These are phyloP conservation scores for Argyresthia albistria DNA, from an alignment of 2,888 invertebrate species.

Conservation along the genomic window DNA sequence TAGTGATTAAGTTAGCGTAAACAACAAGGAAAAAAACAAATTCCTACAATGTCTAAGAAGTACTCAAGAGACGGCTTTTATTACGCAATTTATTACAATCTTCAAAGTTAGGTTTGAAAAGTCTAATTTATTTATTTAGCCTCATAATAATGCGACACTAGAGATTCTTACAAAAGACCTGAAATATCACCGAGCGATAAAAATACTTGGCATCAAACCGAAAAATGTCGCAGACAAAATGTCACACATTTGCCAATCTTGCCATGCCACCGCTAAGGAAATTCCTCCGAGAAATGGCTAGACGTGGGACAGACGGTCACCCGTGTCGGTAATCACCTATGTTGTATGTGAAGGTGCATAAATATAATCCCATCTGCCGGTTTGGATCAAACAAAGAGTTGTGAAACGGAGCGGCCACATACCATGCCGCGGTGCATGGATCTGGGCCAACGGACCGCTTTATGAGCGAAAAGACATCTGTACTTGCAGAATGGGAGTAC, in stretches of 20 bases:
- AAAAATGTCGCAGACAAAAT: slow-evolving; percentile 45
- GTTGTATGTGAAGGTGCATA: slow-evolving; percentile 6
- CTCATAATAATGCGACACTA: too few species aligned
- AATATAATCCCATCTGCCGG: slow-evolving; percentile 25
- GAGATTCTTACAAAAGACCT: background rate
- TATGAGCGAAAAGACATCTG: slow-evolving; percentile 30
- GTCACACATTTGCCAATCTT: slow-evolving; percentile 16
- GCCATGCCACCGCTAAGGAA: slow-evolving; percentile 43
- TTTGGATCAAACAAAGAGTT: slow-evolving; percentile 55
- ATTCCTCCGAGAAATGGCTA: slow-evolving; percentile 58
- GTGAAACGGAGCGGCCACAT: slow-evolving; percentile 55
- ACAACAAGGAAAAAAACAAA: too few species aligned
- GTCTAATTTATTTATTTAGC: too few species aligned
- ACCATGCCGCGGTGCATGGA: slow-evolving; percentile 41
- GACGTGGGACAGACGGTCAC: slow-evolving; percentile 58
- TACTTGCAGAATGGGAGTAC: slow-evolving; percentile 23
- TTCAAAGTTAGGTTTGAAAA: too few species aligned
- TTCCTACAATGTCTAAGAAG: too few species aligned
- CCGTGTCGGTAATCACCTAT: slow-evolving; percentile 9
- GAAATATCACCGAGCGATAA: slow-evolving; percentile 16
- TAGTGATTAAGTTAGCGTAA: too few species aligned
- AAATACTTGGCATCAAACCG: slow-evolving; percentile 44
- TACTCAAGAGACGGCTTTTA: too few species aligned
- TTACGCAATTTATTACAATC: too few species aligned
- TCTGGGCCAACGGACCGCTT: slow-evolving; percentile 53